Evolutionary conservation across 2,888 invertebrate species (phyloP).

Genomic region (Mesorhabditis spiculigera): DNA sequence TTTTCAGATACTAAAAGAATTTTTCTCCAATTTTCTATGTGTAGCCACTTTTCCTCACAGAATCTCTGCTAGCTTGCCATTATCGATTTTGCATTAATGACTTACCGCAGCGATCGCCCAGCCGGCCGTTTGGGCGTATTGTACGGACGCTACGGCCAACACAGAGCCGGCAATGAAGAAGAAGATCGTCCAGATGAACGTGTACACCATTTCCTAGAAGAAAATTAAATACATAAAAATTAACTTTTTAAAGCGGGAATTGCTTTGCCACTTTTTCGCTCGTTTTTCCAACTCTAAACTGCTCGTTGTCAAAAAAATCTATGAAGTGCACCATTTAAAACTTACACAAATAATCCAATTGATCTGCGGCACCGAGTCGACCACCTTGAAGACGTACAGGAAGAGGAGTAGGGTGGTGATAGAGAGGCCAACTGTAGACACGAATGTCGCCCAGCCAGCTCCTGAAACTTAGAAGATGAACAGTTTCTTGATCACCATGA

Average conservation of each 20-base stretch:
- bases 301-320: no score
- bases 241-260: not conserved
- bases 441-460: constrained; percentile 66
- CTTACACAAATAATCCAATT: constrained; percentile 80
- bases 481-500: no score
- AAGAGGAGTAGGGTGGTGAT: constrained; percentile 76
- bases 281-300: no score
- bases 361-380: constrained; percentile 79
- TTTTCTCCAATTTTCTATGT: not conserved
- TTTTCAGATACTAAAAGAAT: not conserved
- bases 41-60: no score
- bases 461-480: constrained; percentile 59
- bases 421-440: constrained; percentile 78
- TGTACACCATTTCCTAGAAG: constrained; percentile 72
- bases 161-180: constrained; percentile 75
- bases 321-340: no score
- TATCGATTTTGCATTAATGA: constrained; percentile 28
- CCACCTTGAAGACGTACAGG: constrained; percentile 78
- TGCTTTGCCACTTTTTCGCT: not conserved
- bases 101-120: constrained; percentile 75
- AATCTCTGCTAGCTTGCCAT: no score
- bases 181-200: constrained; percentile 72
- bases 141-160: constrained; percentile 60
- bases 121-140: constrained; percentile 59
- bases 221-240: not conserved